Percentiles rank a stretch among this genome's conserved stretches.
These are phyloP conservation scores for Perca flavescens DNA, from an alignment of 2,113 vertebrate genomes.

Conservation along the genomic window DNA sequence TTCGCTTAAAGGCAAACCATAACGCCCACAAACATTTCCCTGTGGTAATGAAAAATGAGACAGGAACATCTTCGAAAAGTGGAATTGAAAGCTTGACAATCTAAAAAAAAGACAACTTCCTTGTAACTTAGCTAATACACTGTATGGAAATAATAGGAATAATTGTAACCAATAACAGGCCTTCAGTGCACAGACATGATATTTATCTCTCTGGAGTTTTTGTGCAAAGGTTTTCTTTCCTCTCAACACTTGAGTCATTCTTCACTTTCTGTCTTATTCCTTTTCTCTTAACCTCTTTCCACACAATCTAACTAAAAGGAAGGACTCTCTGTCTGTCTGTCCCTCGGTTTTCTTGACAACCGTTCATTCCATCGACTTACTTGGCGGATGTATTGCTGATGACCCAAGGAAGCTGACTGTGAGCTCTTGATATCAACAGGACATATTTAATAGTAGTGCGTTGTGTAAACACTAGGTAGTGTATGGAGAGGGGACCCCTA, in stretches of 20 bases:
- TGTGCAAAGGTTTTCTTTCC: background rate
- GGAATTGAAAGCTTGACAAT: background rate
- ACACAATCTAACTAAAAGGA: too few relatives aligned
- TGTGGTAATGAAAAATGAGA: background rate
- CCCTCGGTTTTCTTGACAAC: too few relatives aligned
- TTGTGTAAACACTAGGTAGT: too few relatives aligned
- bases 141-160: background rate
- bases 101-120: background rate
- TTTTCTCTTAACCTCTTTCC: background rate
- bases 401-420: too few relatives aligned
- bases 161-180: background rate
- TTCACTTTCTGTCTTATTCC: too few relatives aligned
- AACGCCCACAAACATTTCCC: slow-evolving; percentile 15
- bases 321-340: too few relatives aligned
- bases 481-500: too few relatives aligned
- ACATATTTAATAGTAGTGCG: too few relatives aligned
- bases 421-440: too few relatives aligned
- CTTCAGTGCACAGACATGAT: background rate
- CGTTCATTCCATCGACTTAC: too few relatives aligned
- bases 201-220: background rate
- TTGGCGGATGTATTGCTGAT: too few relatives aligned
- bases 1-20: slow-evolving; percentile 21
- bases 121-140: background rate
- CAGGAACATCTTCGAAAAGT: background rate
- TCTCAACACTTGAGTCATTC: background rate